Evolutionary conservation across 1,140 invertebrate species (phyloP), one percentile per base, ranked within the genome.

Genomic region (Eumeta japonica): DNA sequence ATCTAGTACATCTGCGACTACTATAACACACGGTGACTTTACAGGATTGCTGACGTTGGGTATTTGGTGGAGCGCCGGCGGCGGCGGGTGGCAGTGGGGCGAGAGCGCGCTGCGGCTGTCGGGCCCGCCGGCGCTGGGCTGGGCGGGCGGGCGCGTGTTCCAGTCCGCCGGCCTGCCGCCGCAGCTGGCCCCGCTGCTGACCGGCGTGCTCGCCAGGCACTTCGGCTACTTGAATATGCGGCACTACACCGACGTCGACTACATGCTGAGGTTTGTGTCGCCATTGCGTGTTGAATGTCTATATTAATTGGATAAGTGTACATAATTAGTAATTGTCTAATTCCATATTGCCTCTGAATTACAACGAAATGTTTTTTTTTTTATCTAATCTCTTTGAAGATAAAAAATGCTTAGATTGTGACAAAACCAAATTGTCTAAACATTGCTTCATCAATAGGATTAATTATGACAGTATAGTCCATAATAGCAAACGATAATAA

Each of bases 191-290:
- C 62, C 64, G 2, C 37, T 73, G 0, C 36, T 62, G 4, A 65
- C 61, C 1, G 68, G 68, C 3, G 71, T 73, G 3, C 39, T 62
- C 2, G 65, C 62, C 1, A 45, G 59, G 3, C 50, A 73, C 17
- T 28, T 67, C 2, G 58, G 50, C 1, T 52, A 60, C 15, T 49
- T 73, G 3, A 60, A 71, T 24, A 73, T 73, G 61, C 42, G 59
- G 28, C 31, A 58, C 2, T 52, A 56, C 35, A 46, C 50, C 4
- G 38, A 65, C 0, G 37, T 70, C 4, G 68, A 73, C 36, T 28
- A 33, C 12, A 67, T 66, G 46, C 50, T 73, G 38, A 67, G 67
- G 68, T 70, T 52, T 19, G 19, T 33, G 29, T n/a, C n/a, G n/a
- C n/a, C n/a, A n/a, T n/a, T n/a, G n/a, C n/a, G n/a, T n/a, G n/a